Conservation (phyloP, 2,888 invertebrate species). For the Tipula unca region DNA sequence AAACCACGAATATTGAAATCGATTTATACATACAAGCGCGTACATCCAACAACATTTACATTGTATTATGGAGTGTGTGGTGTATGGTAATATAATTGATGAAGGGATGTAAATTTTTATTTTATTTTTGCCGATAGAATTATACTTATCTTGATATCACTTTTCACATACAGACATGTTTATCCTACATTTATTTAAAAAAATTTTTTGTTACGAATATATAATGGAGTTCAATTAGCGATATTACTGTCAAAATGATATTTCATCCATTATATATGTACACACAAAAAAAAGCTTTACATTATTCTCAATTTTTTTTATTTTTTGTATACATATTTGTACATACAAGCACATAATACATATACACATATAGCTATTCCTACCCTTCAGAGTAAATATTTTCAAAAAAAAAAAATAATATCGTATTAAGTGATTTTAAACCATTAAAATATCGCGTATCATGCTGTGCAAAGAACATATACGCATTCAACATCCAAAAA, state of each 20-base stretch:
- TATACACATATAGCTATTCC: neutral
- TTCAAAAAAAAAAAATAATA: neutral
- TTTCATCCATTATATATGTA: neutral
- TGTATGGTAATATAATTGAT: neutral
- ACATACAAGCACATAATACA: neutral
- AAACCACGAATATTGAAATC: neutral
- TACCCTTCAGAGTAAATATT: neutral
- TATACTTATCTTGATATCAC: neutral
- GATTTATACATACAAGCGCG: neutral
- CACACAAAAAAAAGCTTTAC: neutral
- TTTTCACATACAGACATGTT: neutral
- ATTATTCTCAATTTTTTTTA: neutral
- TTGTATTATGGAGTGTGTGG: too few relatives aligned
- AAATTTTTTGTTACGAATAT: neutral
- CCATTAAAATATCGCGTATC: slow-evolving; percentile 14
- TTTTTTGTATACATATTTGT: neutral
- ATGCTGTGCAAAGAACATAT: neutral
- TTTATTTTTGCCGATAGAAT: neutral
- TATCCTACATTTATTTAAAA: neutral
- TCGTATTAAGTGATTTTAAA: neutral
- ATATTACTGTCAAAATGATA: slow-evolving; percentile 14
- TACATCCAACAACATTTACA: neutral
- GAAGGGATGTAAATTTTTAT: neutral
- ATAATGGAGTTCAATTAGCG: slow-evolving; percentile 1
- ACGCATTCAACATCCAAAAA: neutral